Evolutionary conservation across 30 jellyfish, hydroid and myxozoan genomes (phyloP), one percentile per base, ranked within the genome.

Genomic region (Sanderia malayensis): DNA sequence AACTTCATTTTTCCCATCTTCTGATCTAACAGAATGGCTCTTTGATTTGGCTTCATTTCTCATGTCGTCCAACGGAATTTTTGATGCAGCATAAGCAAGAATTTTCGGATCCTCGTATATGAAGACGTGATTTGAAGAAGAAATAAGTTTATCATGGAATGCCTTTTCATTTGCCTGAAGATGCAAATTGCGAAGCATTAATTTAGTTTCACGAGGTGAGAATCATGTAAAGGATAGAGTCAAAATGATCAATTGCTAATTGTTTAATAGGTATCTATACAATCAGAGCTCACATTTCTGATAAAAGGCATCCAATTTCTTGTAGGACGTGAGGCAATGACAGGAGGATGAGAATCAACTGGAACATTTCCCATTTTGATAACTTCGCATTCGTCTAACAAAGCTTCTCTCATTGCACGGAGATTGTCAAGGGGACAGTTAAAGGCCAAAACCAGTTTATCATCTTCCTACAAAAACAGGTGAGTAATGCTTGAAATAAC

Each of bases 351-450:
- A 30, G 29, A 47, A 46, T 77, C 81, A 11, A 82, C 83, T 46
- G 79, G 88, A 13, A 19, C 19, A 31, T 60, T 59, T 45, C 11
- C 28, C 30, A 18, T 9, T 2, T 53, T 33, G n/a, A 63, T 31
- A 24, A 27, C 71, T 23, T 57, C 79, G 0, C 79, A 34, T 47
- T 76, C 96, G 46, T 77, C 92, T 13, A 49, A 6, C 65, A 85
- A 60, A 31, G 96, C 92, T 76, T 70, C 82, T 32, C 91, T 41
- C 76, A 85, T 17, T 15, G 82, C 76, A 33, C 63, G 87, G 55
- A 85, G 67, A 13, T 47, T 44, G 7, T 76, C 87, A 22, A 85
- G 72, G 0, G 92, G 61, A 22, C 87, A 57, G 22, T 32, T 76
- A 44, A 44, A 60, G 1, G 96, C 92, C 49, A 85, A 68, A 10